phyloP scores from a whole-genome alignment of 2,113 vertebrate genomes.

The Protobothrops mucrosquamatus region DNA sequence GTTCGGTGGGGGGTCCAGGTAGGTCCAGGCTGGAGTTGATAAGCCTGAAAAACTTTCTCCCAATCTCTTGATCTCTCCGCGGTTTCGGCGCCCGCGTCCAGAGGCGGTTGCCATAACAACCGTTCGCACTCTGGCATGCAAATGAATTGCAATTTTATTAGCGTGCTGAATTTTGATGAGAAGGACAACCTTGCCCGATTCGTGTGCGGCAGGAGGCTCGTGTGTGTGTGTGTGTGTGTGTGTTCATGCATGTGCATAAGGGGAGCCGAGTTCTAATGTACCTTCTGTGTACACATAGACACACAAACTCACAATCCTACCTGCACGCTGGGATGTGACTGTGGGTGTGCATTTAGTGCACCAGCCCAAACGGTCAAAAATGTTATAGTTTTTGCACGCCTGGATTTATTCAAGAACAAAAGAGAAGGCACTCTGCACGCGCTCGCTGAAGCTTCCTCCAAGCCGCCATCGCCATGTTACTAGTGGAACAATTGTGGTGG shows the following conservation, averaged over 20 bases:
- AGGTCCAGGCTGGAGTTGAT: not conserved
- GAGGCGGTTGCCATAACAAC: conserved; percentile 81
- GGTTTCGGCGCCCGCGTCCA: conserved; percentile 62
- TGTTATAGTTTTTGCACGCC: not conserved
- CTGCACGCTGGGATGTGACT: not conserved
- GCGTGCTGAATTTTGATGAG: conserved; percentile 76
- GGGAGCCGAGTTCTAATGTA: too few species aligned
- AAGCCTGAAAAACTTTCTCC: conserved; percentile 40
- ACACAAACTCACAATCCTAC: not conserved
- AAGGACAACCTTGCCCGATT: conserved; percentile 32
- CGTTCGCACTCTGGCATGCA: conserved; percentile 76
- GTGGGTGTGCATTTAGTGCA: not conserved
- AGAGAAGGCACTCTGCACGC: not conserved
- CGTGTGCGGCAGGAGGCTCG: not conserved
- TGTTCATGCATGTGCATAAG: too few species aligned
- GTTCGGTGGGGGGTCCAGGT: not conserved
- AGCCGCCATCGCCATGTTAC: not conserved
- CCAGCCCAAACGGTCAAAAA: too few species aligned
- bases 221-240: not conserved
- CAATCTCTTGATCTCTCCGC: conserved; percentile 59
- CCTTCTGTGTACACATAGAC: not conserved
- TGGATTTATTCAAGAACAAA: not conserved
- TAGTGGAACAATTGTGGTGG: too few species aligned
- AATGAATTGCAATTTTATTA: conserved; percentile 83
- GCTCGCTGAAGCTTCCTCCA: not conserved